Evolutionary conservation across 2,888 invertebrate species (phyloP), one percentile per base, ranked within the genome.

Genomic region (Campopleginae sp.): DNA sequence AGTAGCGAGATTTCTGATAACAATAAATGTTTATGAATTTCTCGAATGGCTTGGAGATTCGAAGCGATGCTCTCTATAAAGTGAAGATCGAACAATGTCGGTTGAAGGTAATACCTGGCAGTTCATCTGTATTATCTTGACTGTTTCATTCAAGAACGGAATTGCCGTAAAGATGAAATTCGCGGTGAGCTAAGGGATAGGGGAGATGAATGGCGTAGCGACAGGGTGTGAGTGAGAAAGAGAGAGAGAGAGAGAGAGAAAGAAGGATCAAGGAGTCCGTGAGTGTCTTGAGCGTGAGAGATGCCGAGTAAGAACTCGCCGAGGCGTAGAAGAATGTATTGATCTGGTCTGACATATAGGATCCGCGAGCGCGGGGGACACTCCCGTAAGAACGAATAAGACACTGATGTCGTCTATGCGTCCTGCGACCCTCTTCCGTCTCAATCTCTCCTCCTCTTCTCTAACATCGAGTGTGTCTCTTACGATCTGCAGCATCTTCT

Each of bases 321-420:
- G 91, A 92, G 90, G 89, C 91, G 91, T 89, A 91, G 90, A 92
- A 92, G 92, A 92, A 92, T 92, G 91, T 92, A 92, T 92, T 92
- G 92, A 92, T 92, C 91, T 91, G 90, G 87, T 75, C 88, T 91
- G 91, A 92, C 91, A 91, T 92, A 89, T 92, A 89, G 90, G 90
- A 91, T 91, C 88, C 90, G 90, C 88, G 89, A 89, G 90, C 89
- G 89, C 89, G 90, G 90, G 89, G 89, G 90, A 89, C 66, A 74
- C 72, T 80, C 89, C 89, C 88, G 90, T 90, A 89, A 90, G 89
- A 89, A 90, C 90, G 86, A 86, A 58, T 58, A 58, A 80, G 90
- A 90, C 89, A 91, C 91, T 91, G 91, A 89, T 90, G 90, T 90
- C 88, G 90, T 51, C 72, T 66, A 63, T 91, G 80, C 86, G 83